Conservation (phyloP, 1,140 invertebrate genomes). For the Catajapyx aquilonaris region DNA sequence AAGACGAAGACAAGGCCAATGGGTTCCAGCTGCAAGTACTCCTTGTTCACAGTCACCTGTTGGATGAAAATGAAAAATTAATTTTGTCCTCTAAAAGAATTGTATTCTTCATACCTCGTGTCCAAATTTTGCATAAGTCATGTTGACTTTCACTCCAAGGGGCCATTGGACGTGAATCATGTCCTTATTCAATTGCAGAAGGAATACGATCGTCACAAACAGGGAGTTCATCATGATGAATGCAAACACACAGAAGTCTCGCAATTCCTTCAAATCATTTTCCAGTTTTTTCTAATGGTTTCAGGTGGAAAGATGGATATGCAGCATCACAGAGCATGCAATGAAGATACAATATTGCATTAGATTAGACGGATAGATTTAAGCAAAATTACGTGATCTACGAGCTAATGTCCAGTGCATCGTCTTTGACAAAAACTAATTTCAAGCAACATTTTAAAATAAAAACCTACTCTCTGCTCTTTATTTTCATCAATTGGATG, state of each 20-base stretch:
- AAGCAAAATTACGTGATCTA: neutral
- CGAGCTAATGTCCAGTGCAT: too few species aligned
- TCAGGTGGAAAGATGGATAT: neutral
- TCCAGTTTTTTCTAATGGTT: neutral
- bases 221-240: slow-evolving; percentile 69
- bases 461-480: too few species aligned
- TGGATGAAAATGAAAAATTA: slow-evolving; percentile 7
- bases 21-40: slow-evolving; percentile 45
- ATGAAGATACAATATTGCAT: neutral
- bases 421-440: too few species aligned
- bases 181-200: slow-evolving; percentile 56
- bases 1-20: slow-evolving; percentile 52
- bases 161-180: slow-evolving; percentile 46
- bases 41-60: slow-evolving; percentile 25
- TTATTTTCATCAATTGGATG: slow-evolving; percentile 88
- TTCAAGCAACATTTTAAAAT: too few species aligned
- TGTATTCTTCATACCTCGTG: slow-evolving; percentile 17
- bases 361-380: neutral
- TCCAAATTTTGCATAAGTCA: slow-evolving; percentile 29
- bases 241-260: slow-evolving; percentile 49
- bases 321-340: neutral
- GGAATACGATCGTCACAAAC: slow-evolving; percentile 56
- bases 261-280: slow-evolving; percentile 30
- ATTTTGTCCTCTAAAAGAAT: neutral
- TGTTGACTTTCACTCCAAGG: slow-evolving; percentile 37